Evolutionary conservation across 2,888 invertebrate genomes (phyloP), one percentile per base, ranked within the genome.

Genomic region (Troglohyphantes excavatus): DNA sequence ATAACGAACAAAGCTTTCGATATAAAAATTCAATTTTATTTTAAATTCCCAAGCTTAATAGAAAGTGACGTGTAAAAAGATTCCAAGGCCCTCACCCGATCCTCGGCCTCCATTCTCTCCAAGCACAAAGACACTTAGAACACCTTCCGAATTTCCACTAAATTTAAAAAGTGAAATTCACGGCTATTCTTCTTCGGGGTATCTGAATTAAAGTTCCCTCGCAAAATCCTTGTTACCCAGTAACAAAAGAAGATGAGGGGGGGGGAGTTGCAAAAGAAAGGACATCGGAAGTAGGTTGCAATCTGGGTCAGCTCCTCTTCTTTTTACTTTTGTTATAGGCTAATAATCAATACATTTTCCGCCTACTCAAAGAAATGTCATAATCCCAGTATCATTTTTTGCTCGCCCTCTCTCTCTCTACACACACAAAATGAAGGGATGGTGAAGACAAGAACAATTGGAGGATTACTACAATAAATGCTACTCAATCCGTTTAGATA

Each of bases 401-500:
- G n/a, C n/a, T n/a, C n/a, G n/a, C n/a, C n/a, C n/a, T n/a, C n/a
- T n/a, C n/a, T n/a, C n/a, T n/a, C n/a, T 33, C 39, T 13, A 1
- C 39, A 11, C 39, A 59, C 70, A 23, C 39, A 78, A 79, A 78
- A 79, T 78, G 53, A 78, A 85, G 61, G 70, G 72, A 78, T 39
- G 27, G 63, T 19, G 82, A 39, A 70, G 72, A 39, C 59, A 78
- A 78, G 79, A 33, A 86, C 86, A 86, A 86, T 84, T 84, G 75
- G 43, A 61, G 78, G 86, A 86, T 86, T 86, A 86, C 79, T 86
- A 72, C 86, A 79, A 79, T 86, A 86, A 78, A 86, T 79, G 70
- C 67, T 63, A 79, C 68, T 79, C 70, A 39, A 72, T 76, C 70
- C 78, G 11, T 53, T 79, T 72, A 72, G 53, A 39, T 78, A 61